Conservation (phyloP, 2,888 invertebrate genomes). For the Meiosimyza decipiens region DNA sequence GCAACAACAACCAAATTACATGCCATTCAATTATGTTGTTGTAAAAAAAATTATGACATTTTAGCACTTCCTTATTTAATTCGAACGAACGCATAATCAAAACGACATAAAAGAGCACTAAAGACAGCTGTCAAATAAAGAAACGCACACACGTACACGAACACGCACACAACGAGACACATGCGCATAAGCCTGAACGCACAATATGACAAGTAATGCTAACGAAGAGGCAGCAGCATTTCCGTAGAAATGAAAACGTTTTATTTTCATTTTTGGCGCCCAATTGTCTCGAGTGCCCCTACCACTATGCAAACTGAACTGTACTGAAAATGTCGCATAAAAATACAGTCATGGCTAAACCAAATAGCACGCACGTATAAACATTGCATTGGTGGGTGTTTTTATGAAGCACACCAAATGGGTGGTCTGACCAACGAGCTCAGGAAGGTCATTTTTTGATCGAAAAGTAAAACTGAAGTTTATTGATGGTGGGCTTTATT, state of each 20-base stretch:
- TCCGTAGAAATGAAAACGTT: slow-evolving; percentile 3
- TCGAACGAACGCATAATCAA: slow-evolving; percentile 13
- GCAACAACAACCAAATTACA: too few relatives aligned
- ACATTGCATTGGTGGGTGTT: neutral
- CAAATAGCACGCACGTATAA: neutral
- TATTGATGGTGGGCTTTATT: too few relatives aligned
- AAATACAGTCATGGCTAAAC: neutral
- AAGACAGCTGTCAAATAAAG: slow-evolving; percentile 26
- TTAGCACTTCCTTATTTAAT: slow-evolving; percentile 30
- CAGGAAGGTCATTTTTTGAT: too few relatives aligned
- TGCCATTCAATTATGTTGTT: neutral
- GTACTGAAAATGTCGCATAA: slow-evolving; percentile 5
- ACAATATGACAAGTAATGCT: neutral
- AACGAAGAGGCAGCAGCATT: slow-evolving; percentile 25
- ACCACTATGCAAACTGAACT: neutral
- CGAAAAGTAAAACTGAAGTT: too few relatives aligned
- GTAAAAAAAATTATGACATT: slow-evolving; percentile 14
- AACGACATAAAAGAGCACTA: slow-evolving; percentile 22
- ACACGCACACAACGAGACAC: neutral
- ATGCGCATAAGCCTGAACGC: neutral
- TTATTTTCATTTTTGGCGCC: slow-evolving; percentile 43
- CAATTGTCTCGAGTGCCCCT: slow-evolving; percentile 48
- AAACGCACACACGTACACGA: neutral
- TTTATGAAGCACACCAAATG: neutral
- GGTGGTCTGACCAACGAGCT: neutral